These are phyloP conservation scores for Oreotrochilus melanogaster DNA, from an alignment of 2,113 vertebrate species.

Conservation along the genomic window DNA sequence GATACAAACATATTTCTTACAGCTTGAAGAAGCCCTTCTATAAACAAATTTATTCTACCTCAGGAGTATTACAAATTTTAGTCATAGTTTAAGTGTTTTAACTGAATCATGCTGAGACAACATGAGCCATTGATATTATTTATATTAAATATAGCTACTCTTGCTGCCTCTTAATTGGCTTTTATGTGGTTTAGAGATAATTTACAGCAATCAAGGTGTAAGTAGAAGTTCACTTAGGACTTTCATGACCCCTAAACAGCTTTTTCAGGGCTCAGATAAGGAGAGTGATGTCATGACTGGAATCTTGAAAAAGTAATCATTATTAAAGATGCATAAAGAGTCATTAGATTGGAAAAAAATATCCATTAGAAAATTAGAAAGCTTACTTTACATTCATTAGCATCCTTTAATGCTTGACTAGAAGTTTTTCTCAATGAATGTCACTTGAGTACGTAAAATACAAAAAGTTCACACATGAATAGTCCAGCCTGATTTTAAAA, in stretches of 20 bases:
- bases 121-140: conserved; percentile 67
- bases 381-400: conserved; percentile 53
- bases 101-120: conserved; percentile 48
- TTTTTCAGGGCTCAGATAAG: neutral
- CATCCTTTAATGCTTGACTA: neutral
- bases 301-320: conserved; percentile 56
- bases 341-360: conserved; percentile 24
- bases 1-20: conserved; percentile 6
- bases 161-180: conserved; percentile 72
- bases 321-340: conserved; percentile 51
- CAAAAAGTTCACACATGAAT: neutral
- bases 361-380: conserved; percentile 30
- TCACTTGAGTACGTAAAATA: neutral
- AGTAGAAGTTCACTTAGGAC: conserved; percentile 22
- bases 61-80: neutral
- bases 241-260: conserved; percentile 36
- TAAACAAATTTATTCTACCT: conserved; percentile 26
- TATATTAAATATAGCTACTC: conserved; percentile 54
- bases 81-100: conserved; percentile 66
- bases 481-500: neutral
- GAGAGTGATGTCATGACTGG: conserved; percentile 6
- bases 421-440: conserved; percentile 9
- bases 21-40: neutral
- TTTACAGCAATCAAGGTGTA: conserved; percentile 65
- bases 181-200: conserved; percentile 57